Evolutionary conservation across 2,797 vertebrate genomes (phyloP).

Genomic region (Thripadectes ignobilis): DNA sequence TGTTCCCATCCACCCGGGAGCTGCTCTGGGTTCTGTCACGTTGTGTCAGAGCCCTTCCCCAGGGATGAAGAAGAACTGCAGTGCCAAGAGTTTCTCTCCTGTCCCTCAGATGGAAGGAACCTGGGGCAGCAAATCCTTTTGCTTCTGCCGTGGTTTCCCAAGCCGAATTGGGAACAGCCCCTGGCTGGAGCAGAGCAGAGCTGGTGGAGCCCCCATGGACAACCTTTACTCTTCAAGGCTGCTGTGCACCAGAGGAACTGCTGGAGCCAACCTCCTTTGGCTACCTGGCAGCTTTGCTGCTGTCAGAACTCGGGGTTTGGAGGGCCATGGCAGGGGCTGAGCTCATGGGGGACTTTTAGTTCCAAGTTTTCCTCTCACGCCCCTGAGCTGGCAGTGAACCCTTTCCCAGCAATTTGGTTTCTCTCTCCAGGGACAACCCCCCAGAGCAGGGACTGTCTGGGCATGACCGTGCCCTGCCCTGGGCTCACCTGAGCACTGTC

Average conservation of each 20-base stretch:
- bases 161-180: not conserved
- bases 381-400: not conserved
- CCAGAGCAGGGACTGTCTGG: not conserved
- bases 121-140: not conserved
- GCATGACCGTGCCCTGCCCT: not conserved
- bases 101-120: not conserved
- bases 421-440: not conserved
- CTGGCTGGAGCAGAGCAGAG: fast-evolving
- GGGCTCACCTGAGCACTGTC: not conserved
- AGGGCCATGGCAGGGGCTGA: not conserved
- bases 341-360: not conserved
- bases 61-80: not conserved
- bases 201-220: not conserved
- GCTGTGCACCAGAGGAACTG: not conserved
- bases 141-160: not conserved
- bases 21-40: not conserved
- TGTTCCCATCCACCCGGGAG: not conserved
- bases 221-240: not conserved
- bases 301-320: not conserved
- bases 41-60: not conserved
- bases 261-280: not conserved
- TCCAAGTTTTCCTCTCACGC: not conserved
- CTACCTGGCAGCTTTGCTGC: not conserved
- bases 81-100: not conserved
- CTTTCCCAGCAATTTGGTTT: not conserved